A percentile compares a stretch with the other conserved stretches of the same genome.
Conservation (phyloP, 2,888 invertebrate genomes). For the Philereme vetulata region DNA sequence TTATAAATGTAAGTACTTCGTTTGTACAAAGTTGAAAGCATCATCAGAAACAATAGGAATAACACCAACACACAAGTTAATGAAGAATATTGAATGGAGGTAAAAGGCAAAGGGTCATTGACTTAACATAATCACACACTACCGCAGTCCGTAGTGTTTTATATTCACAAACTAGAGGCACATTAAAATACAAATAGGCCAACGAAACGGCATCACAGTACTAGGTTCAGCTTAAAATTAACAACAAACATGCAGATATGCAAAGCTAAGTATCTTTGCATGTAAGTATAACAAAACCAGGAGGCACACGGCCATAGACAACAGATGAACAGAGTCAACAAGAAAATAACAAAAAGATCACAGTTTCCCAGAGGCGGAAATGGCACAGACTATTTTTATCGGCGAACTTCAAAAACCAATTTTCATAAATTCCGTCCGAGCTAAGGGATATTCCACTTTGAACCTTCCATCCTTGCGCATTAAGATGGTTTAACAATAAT, state of each 20-base stretch:
- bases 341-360: constrained; percentile 68
- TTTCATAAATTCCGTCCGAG: constrained; percentile 49
- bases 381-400: constrained; percentile 75
- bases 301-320: too few species aligned
- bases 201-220: constrained; percentile 3
- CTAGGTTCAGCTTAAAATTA: constrained; percentile 3
- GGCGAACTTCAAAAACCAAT: constrained; percentile 51
- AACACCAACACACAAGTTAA: constrained; percentile 4
- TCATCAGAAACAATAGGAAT: constrained; percentile 15
- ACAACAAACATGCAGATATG: constrained; percentile 15
- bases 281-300: too few species aligned
- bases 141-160: constrained; percentile 13
- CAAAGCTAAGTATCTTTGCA: background rate
- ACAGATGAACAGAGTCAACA: constrained; percentile 48
- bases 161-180: constrained; percentile 22
- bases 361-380: constrained; percentile 75
- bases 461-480: constrained; percentile 53
- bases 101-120: constrained; percentile 19
- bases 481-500: constrained; percentile 22
- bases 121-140: constrained; percentile 6
- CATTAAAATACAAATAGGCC: constrained; percentile 25
- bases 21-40: background rate
- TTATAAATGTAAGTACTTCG: constrained; percentile 1
- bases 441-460: constrained; percentile 51
- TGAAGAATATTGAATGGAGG: constrained; percentile 12